Evolutionary conservation across 2,113 vertebrate species (phyloP).

Genomic region (Urocolius indicus): DNA sequence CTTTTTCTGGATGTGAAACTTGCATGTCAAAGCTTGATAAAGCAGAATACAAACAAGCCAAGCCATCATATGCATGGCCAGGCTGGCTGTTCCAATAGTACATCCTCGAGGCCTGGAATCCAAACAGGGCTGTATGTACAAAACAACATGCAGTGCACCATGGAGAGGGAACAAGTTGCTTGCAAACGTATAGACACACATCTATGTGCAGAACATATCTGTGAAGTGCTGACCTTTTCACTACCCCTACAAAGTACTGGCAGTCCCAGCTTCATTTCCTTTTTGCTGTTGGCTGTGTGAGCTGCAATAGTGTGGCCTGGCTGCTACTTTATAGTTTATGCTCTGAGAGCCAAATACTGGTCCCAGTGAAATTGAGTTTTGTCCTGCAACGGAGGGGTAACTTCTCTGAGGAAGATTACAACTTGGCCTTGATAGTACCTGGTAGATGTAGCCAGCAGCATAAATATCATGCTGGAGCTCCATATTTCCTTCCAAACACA

Average conservation of each 20-base stretch:
- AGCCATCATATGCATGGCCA: rapidly evolving
- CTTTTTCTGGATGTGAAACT: not conserved
- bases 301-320: not conserved
- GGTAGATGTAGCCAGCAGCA: not conserved
- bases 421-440: not conserved
- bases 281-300: not conserved
- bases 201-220: not conserved
- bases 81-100: not conserved
- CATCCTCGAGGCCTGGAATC: not conserved
- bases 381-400: not conserved
- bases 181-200: not conserved
- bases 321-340: not conserved
- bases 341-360: not conserved
- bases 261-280: not conserved
- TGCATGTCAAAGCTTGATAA: not conserved
- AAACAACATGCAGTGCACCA: not conserved
- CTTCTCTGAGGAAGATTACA: not conserved
- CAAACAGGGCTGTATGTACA: not conserved
- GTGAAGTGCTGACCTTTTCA: not conserved
- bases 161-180: not conserved
- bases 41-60: not conserved
- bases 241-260: not conserved
- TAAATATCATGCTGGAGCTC: not conserved
- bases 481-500: not conserved
- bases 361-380: not conserved